Base-by-base conservation (phyloP, 2,113 vertebrate genomes). In the Callopanchax toddi region DNA sequence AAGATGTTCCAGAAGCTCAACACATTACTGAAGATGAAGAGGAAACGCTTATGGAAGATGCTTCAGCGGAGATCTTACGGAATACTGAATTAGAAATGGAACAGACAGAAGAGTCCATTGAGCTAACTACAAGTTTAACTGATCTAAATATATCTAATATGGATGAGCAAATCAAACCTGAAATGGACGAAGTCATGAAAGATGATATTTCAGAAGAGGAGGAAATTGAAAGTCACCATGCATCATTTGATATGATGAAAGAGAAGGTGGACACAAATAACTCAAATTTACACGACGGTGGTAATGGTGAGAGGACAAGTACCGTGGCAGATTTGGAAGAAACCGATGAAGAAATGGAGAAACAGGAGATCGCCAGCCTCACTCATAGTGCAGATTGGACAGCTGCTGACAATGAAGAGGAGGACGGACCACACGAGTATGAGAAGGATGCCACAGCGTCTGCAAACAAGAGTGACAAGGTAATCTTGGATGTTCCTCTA, bases 391-490 rank as follows among this genome's bases (percentile, higher is more conserved):
- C 51, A 46, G 81, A 71, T 15, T 18, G 4, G 43, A 60, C 3
- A 3, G 56, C 52, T 36, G 67, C 63, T 36, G 69, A 59, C 42
- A 42, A 42, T n/a, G 74, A 73, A 40, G 83, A 43, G 44, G 76
- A 72, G 26, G 46, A 69, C 10, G 58, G 5, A 21, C 63, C 66
- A 48, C 59, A 22, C 20, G 76, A 22, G 58, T 56, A 44, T 51
- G 67, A 50, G 29, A 37, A 60, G 44, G 74, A 77, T 29, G 17
- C 40, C 13, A 8, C 51, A 50, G 67, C 72, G 37, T 32, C 51
- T 39, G 69, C 75, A 42, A 61, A 23, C 51, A 44, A 56, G 18
- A 76, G 59, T 46, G 43, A 71, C 12, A 64, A 92, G 89, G 91
- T 92, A 91, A 67, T 43, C 56, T 25, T 46, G 2, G 9, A 12